Percentiles rank a stretch among this genome's conserved stretches.
Conservation (phyloP, 2,113 vertebrate genomes). For the Callopanchax toddi region DNA sequence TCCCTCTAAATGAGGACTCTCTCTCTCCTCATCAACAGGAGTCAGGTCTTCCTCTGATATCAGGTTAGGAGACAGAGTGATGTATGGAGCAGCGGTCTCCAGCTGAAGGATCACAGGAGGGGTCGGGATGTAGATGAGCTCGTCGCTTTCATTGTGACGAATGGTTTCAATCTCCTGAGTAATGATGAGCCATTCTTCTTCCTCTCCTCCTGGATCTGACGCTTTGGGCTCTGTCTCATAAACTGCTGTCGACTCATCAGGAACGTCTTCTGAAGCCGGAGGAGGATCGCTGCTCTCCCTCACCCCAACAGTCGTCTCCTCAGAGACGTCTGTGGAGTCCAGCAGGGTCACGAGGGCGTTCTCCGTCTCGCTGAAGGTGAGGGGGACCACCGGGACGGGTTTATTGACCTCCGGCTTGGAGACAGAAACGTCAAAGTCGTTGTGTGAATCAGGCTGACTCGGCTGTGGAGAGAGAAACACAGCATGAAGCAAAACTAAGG, state of each 20-base stretch:
- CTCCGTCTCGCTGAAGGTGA: slow-evolving; percentile 58
- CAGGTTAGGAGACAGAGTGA: slow-evolving; percentile 46
- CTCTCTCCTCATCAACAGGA: slow-evolving; percentile 21
- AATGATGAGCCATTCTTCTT: slow-evolving; percentile 61
- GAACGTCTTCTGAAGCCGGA: background rate
- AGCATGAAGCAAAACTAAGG: too few species aligned
- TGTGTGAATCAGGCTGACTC: slow-evolving; percentile 60
- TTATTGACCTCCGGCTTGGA: slow-evolving; percentile 36
- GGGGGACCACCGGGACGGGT: slow-evolving; percentile 15
- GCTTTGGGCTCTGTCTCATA: slow-evolving; percentile 6
- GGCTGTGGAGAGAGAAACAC: slow-evolving; percentile 42
- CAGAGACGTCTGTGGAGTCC: slow-evolving; percentile 41
- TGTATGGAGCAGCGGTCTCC: slow-evolving; percentile 14
- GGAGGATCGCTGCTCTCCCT: slow-evolving; percentile 12
- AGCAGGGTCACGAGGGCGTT: slow-evolving; percentile 64
- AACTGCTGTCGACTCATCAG: slow-evolving; percentile 32
- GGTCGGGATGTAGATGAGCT: slow-evolving; percentile 60
- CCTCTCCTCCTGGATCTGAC: slow-evolving; percentile 36
- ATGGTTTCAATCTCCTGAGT: slow-evolving; percentile 72
- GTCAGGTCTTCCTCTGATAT: slow-evolving; percentile 54
- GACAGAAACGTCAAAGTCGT: slow-evolving; percentile 55
- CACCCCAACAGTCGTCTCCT: slow-evolving; percentile 2
- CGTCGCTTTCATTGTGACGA: slow-evolving; percentile 53
- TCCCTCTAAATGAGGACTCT: slow-evolving; percentile 16
- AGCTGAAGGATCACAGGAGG: slow-evolving; percentile 20